Conservation (phyloP, 2,797 vertebrate species). For the Margarornis squamiger region DNA sequence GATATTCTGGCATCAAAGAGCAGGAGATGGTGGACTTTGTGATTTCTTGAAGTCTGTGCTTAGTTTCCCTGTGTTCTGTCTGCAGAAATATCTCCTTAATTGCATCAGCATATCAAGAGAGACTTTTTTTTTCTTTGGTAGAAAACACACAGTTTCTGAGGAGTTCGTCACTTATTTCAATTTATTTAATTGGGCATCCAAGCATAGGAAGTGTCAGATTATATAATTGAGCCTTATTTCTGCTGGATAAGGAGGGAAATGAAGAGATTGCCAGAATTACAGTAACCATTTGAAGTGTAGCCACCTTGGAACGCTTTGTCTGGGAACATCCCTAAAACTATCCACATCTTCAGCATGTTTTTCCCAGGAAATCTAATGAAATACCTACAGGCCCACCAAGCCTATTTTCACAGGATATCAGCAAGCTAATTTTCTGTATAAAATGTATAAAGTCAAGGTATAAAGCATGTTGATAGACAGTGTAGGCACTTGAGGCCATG, state of each 20-base stretch:
- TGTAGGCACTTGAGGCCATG: not conserved
- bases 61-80: not conserved
- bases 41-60: not conserved
- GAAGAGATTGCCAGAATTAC: not conserved
- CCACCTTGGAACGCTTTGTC: not conserved
- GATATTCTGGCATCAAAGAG: not conserved
- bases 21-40: not conserved
- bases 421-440: not conserved
- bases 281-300: not conserved
- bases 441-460: not conserved
- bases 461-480: not conserved
- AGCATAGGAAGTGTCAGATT: constrained; percentile 42
- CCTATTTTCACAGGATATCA: not conserved
- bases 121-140: not conserved
- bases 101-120: not conserved
- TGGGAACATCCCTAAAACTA: not conserved
- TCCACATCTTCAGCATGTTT: not conserved
- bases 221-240: constrained; percentile 41
- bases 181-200: not conserved
- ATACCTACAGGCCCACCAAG: not conserved
- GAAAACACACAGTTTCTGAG: not conserved
- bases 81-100: not conserved
- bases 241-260: constrained; percentile 20
- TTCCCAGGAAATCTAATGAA: not conserved
- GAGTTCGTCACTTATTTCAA: not conserved